phyloP scores from a whole-genome alignment of 2,113 vertebrate species.

The Hemiscyllium ocellatum region DNA sequence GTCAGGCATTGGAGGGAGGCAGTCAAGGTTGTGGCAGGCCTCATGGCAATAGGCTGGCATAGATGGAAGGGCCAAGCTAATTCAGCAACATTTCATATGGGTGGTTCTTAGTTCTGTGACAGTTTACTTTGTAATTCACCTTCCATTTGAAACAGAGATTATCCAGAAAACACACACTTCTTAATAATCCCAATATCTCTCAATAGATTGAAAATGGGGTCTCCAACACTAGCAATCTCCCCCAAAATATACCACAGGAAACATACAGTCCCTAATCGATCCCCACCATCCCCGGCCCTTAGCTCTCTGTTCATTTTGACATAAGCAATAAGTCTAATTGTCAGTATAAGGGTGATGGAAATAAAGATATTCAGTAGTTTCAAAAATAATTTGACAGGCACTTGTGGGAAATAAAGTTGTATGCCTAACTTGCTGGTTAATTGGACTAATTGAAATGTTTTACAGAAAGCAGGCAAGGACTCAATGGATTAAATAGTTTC shows the following conservation, averaged over 20 bases:
- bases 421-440: no score
- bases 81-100: background rate
- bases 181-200: background rate
- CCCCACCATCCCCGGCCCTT: no score
- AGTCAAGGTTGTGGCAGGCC: background rate
- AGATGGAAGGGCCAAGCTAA: background rate
- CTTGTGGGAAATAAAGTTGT: no score
- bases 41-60: background rate
- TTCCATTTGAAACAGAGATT: background rate
- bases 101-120: background rate
- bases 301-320: no score
- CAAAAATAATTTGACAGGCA: background rate
- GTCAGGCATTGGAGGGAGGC: no score
- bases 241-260: background rate
- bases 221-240: background rate
- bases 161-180: background rate
- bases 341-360: background rate
- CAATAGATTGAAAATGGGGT: background rate
- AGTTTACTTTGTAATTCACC: background rate
- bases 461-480: no score
- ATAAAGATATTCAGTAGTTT: background rate
- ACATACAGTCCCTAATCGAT: background rate
- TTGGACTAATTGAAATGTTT: no score
- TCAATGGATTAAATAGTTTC: no score
- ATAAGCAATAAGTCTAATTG: background rate